Conservation (phyloP, 2,113 vertebrate genomes). For the Agelaius phoeniceus region DNA sequence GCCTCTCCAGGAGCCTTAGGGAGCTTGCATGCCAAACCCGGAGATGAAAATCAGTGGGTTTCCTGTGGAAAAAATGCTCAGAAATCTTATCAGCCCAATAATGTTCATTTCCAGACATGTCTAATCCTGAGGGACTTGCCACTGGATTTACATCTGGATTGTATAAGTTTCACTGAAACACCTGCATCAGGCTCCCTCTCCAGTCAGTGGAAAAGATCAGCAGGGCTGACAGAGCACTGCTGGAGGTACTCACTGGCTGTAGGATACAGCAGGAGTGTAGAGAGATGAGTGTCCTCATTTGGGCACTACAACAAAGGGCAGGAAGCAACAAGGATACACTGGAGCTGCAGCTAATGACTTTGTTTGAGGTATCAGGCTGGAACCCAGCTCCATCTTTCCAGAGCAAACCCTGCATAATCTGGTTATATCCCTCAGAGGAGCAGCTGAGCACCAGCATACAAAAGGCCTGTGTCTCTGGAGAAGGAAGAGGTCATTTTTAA, state of each 20-base stretch:
- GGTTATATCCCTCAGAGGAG: neutral
- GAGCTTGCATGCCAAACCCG: slow-evolving; percentile 17
- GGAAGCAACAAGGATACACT: neutral
- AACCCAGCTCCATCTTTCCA: neutral
- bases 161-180: slow-evolving; percentile 57
- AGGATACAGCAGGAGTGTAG: rapidly evolving
- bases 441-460: neutral
- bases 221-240: neutral
- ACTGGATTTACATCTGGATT: slow-evolving; percentile 67
- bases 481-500: neutral
- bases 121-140: slow-evolving; percentile 60
- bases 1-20: slow-evolving; percentile 32
- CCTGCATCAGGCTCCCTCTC: slow-evolving; percentile 42
- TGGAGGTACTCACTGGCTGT: neutral
- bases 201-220: neutral
- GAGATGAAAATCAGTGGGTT: slow-evolving; percentile 60
- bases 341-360: neutral
- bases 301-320: neutral
- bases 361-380: neutral
- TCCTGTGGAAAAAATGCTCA: slow-evolving; percentile 65
- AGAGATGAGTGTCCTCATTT: neutral
- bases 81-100: slow-evolving; percentile 67
- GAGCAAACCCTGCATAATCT: neutral
- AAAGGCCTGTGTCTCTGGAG: neutral
- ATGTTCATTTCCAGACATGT: slow-evolving; percentile 63